Conservation (phyloP, 1,140 invertebrate genomes). For the Drosophila takahashii region DNA sequence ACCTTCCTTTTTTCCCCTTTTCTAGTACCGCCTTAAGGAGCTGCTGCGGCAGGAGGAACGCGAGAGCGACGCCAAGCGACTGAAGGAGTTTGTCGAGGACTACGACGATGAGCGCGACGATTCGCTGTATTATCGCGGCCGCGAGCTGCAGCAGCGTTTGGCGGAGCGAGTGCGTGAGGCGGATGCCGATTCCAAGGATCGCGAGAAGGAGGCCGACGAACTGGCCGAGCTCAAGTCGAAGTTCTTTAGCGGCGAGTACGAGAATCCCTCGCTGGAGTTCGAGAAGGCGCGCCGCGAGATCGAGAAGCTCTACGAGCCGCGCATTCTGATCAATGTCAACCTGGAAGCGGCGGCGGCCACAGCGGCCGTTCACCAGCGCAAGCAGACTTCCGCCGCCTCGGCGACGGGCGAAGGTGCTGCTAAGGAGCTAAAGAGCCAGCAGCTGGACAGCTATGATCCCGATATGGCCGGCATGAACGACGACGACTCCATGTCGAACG, state of each 20-base stretch:
- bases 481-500: constrained; percentile 75
- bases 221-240: constrained; percentile 94
- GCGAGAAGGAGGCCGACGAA: constrained; percentile 96
- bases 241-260: constrained; percentile 90
- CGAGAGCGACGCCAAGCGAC: constrained; percentile 94
- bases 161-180: constrained; percentile 96
- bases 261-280: constrained; percentile 93
- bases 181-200: constrained; percentile 94
- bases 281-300: constrained; percentile 90
- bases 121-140: constrained; percentile 97
- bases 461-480: constrained; percentile 29
- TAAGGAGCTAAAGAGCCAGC: constrained; percentile 37
- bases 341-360: constrained; percentile 24
- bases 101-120: constrained; percentile 99
- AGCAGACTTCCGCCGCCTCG: constrained; percentile 10
- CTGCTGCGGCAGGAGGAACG: constrained; percentile 93
- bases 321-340: constrained; percentile 90
- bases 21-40: constrained; percentile 91
- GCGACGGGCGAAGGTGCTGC: constrained; percentile 2
- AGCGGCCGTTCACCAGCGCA: constrained; percentile 12
- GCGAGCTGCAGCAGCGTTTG: constrained; percentile 94
- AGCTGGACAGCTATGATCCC: constrained; percentile 25
- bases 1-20: background rate
- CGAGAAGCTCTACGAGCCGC: constrained; percentile 93
- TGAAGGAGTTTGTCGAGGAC: constrained; percentile 99